Conservation (phyloP, 2,888 invertebrate genomes). For the Pterobdella sp. region DNA sequence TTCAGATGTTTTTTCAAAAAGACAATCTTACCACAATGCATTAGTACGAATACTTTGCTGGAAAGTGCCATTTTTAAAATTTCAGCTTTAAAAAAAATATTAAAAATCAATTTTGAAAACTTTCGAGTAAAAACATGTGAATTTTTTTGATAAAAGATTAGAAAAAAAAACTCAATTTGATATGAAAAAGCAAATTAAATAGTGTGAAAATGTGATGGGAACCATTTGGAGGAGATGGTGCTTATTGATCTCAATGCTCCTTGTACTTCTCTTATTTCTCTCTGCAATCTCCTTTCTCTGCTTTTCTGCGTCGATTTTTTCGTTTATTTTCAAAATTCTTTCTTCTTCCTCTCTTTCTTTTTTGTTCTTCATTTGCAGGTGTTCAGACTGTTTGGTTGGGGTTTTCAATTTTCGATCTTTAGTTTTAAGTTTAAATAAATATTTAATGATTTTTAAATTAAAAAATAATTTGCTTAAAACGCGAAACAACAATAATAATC, state of each 20-base stretch:
- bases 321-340: slow-evolving; percentile 42
- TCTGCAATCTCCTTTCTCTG: slow-evolving; percentile 46
- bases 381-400: slow-evolving; percentile 7
- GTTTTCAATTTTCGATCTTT: no score
- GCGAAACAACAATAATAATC: no score
- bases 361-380: slow-evolving; percentile 41
- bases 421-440: no score
- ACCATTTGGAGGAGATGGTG: slow-evolving; percentile 46
- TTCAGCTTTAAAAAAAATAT: neutral
- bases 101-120: neutral
- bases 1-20: neutral
- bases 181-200: neutral
- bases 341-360: slow-evolving; percentile 44
- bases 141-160: no score
- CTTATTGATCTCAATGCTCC: slow-evolving; percentile 40
- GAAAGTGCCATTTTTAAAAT: neutral
- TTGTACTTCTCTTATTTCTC: slow-evolving; percentile 39
- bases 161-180: no score
- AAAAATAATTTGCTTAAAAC: neutral
- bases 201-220: neutral
- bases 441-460: no score
- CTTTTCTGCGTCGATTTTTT: neutral
- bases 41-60: neutral
- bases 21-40: neutral
- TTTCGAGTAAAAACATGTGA: no score